phyloP scores from a whole-genome alignment of 2,113 vertebrate genomes.

The Litocranius walleri region DNA sequence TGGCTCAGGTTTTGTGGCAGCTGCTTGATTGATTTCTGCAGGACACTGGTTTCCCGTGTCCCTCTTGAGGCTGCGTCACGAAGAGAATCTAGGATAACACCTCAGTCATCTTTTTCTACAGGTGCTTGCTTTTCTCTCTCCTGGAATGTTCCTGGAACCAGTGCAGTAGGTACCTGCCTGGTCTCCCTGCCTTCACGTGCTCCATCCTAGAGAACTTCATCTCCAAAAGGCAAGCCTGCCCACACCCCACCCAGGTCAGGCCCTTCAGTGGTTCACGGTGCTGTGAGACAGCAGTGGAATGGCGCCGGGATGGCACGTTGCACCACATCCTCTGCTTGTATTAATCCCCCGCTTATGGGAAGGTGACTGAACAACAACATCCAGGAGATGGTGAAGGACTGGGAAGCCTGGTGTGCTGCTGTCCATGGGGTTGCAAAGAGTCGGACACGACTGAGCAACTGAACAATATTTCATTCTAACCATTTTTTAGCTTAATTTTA shows the following conservation, averaged over 20 bases:
- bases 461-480: neutral
- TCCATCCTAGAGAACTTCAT: neutral
- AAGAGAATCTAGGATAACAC: neutral
- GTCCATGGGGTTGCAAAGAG: neutral
- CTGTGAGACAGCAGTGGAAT: neutral
- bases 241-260: fast-evolving
- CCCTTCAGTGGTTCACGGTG: neutral
- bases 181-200: neutral
- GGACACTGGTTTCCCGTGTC: neutral
- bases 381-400: neutral
- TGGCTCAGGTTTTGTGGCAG: neutral
- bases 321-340: neutral
- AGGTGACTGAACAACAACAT: neutral
- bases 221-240: neutral
- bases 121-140: neutral
- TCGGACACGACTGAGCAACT: neutral
- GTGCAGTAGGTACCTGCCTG: neutral
- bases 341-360: neutral
- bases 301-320: neutral
- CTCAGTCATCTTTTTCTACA: neutral
- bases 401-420: neutral
- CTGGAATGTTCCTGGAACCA: neutral
- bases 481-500: neutral
- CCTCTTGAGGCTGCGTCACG: no score
- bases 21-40: neutral